Evolutionary conservation across 1,140 invertebrate species (phyloP), one percentile per base, ranked within the genome.

Genomic region (Orchesella cincta): DNA sequence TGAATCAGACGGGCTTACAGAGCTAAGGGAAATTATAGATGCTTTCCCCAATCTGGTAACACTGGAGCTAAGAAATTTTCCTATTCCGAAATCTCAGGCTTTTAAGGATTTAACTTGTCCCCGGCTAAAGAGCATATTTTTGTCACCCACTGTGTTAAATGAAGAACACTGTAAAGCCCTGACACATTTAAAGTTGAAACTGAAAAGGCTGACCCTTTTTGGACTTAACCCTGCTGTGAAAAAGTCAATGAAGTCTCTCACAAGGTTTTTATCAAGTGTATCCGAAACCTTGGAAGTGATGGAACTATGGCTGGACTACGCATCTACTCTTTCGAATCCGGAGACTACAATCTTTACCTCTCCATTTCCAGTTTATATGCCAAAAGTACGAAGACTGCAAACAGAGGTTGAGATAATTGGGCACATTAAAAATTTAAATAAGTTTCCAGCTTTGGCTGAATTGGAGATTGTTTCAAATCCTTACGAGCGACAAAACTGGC

Each of bases 41-140:
- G 36, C 71, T 5, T 77, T 36, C 64, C 76, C 76, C 14, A 77
- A 77, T 46, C 52, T 77, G 34, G 54, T 73, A 8, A 46, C 46
- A 29, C 39, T 77, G 5, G 71, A 73, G 35, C 36, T 73, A 23
- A 73, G 71, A 16, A 39, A 73, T 20, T 77, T 33, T 67, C 71
- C 70, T 29, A 29, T 73, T 1, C 76, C 76, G 0, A 23, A 33
- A 14, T 52, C 76, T 23, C 12, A 26, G 1, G 31, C 34, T 20
- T 77, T 51, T 36, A 16, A 57, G 35, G 35, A 29, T 39, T 57
- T 77, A 52, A 14, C 20, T 5, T 77, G 76, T 36, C n/a, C 29
- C 8, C 36, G 18, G 0, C 51, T 77, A 1, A 39, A 36, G 1
- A 73, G 31, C 1, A 29, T 77, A 20, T 72, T 54, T 51, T 46